phyloP scores from a whole-genome alignment of 1,140 invertebrate genomes.

The Carcinoscorpius rotundicauda region DNA sequence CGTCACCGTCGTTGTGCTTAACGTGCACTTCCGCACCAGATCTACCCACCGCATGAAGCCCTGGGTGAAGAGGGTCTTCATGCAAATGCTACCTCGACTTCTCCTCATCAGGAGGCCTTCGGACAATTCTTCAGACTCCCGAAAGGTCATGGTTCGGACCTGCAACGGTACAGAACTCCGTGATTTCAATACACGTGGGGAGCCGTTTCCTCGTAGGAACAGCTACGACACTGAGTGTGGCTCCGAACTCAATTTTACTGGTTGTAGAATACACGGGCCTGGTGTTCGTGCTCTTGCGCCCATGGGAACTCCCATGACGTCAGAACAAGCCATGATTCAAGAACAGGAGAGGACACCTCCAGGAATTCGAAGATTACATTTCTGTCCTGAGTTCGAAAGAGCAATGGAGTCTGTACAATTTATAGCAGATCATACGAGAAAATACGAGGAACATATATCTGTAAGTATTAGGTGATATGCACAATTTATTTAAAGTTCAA shows the following conservation, averaged over 20 bases:
- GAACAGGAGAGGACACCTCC: conserved; percentile 7
- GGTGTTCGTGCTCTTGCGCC: background rate
- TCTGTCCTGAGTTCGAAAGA: conserved; percentile 60
- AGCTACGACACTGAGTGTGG: conserved; percentile 11
- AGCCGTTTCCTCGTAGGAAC: conserved; percentile 8
- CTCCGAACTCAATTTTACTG: conserved; percentile 5
- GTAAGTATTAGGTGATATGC: conserved; percentile 38
- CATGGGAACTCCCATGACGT: conserved; percentile 1
- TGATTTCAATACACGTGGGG: background rate
- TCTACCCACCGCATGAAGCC: conserved; percentile 89
- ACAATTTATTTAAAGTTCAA: too few relatives aligned
- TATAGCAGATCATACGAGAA: conserved; percentile 93
- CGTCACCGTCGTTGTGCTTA: conserved; percentile 93
- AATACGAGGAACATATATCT: conserved; percentile 86
- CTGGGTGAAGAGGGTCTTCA: conserved; percentile 78
- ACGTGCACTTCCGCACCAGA: conserved; percentile 98
- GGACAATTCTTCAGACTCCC: conserved; percentile 17
- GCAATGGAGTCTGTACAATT: conserved; percentile 86
- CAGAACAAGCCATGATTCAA: conserved; percentile 7
- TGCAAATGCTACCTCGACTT: conserved; percentile 66
- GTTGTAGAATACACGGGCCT: conserved; percentile 17
- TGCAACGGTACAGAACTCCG: conserved; percentile 4
- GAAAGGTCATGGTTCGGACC: conserved; percentile 11
- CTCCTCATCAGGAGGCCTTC: conserved; percentile 33
- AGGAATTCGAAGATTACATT: conserved; percentile 13